Evolutionary conservation across 1,140 invertebrate species (phyloP).

Genomic region (Eupristina koningsbergeri): DNA sequence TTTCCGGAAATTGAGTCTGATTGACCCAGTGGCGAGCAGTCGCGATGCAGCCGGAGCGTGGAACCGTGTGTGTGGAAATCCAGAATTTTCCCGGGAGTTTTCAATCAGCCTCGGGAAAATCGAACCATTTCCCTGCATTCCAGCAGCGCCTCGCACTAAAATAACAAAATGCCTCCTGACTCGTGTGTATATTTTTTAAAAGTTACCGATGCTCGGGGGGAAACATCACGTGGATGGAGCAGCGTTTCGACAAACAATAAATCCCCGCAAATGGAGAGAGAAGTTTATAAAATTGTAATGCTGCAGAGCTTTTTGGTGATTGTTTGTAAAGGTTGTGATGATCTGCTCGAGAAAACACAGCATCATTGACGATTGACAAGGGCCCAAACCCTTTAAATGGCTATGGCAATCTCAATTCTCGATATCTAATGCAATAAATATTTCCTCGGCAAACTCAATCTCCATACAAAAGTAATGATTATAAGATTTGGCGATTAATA

Average conservation of each 20-base stretch:
- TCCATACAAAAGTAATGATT: too few species aligned
- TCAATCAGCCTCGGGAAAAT: too few species aligned
- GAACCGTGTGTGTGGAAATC: neutral
- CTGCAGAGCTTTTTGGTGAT: neutral
- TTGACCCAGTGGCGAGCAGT: slow-evolving; percentile 27
- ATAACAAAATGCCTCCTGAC: neutral
- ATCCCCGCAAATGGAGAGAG: neutral
- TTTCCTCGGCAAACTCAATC: too few species aligned
- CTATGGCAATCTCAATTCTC: neutral
- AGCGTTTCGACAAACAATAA: neutral
- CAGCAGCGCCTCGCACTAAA: neutral
- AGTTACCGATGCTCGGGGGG: neutral
- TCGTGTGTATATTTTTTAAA: neutral
- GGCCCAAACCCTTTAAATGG: too few species aligned
- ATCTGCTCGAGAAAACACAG: too few species aligned
- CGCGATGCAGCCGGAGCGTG: neutral
- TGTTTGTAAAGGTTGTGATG: too few species aligned
- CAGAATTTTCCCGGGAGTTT: slow-evolving; percentile 35
- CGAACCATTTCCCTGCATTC: too few species aligned
- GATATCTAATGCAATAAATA: too few species aligned
- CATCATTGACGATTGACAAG: too few species aligned
- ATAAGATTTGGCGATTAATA: too few species aligned
- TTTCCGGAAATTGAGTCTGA: slow-evolving; percentile 30
- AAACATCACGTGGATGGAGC: neutral
- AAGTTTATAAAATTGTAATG: neutral